Evolutionary conservation across 2,888 invertebrate species (phyloP).

Genomic region (Stictocephala bisonia): DNA sequence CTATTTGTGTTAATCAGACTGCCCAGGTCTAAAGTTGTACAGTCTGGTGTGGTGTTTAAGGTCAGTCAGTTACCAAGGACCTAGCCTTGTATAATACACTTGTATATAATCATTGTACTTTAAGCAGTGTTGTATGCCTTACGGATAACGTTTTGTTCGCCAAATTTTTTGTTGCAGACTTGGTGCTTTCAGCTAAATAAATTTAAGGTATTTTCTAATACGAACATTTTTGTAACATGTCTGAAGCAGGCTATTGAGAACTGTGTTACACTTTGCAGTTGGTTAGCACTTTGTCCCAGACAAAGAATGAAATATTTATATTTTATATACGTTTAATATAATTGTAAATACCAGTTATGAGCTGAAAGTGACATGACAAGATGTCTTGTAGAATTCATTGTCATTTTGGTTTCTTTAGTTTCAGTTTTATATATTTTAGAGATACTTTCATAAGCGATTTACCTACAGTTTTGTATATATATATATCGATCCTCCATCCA

Average conservation of each 20-base stretch:
- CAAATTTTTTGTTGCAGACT: constrained; percentile 14
- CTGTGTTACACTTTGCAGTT: neutral
- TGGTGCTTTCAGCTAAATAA: constrained; percentile 32
- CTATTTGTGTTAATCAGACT: too few relatives aligned
- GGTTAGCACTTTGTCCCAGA: neutral
- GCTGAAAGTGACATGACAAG: constrained; percentile 15
- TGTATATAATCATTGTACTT: constrained; percentile 31
- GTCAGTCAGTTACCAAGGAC: constrained; percentile 18
- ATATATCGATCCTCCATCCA: too few relatives aligned
- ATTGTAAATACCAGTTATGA: constrained; percentile 6
- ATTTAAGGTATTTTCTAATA: constrained; percentile 43
- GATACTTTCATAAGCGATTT: too few relatives aligned
- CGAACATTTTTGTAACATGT: constrained; percentile 42
- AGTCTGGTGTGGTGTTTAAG: too few relatives aligned
- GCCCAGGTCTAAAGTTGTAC: too few relatives aligned
- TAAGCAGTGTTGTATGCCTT: constrained; percentile 42
- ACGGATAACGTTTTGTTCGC: constrained; percentile 24
- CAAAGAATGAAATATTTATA: constrained; percentile 34
- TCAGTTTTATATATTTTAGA: neutral
- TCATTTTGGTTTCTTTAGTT: neutral
- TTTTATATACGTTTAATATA: constrained; percentile 32
- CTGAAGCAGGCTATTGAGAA: neutral
- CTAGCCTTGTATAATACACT: constrained; percentile 34
- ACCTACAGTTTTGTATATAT: too few relatives aligned
- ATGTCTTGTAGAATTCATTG: constrained; percentile 6